A percentile compares a stretch with the other conserved stretches of the same genome.
These are phyloP conservation scores for Branchipolynoe longqiensis DNA, from an alignment of 2,888 invertebrate genomes.

Conservation along the genomic window DNA sequence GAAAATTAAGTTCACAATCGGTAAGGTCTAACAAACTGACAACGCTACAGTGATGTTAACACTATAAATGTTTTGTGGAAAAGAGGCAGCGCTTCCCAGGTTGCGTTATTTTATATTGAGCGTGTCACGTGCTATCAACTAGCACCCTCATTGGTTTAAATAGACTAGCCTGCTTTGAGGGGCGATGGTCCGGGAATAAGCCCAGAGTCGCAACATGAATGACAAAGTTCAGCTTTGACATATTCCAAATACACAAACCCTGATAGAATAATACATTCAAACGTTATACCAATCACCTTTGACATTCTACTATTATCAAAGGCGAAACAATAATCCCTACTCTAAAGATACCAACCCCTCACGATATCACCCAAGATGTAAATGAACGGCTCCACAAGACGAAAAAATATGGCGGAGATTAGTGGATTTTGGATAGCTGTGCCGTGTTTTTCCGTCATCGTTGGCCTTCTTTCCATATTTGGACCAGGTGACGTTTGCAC, in stretches of 20 bases:
- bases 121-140: not conserved
- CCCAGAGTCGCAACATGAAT: too few species aligned
- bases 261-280: too few species aligned
- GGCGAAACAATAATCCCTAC: not conserved
- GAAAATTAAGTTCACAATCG: not conserved
- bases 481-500: conserved; percentile 29
- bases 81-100: conserved; percentile 30
- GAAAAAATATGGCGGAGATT: not conserved
- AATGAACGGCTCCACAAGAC: not conserved
- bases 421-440: conserved; percentile 23
- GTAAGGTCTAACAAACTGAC: not conserved
- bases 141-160: not conserved
- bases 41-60: not conserved
- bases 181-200: conserved; percentile 7
- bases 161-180: not conserved
- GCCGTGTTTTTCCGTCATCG: not conserved
- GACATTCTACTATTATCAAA: not conserved
- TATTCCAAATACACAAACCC: too few species aligned
- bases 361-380: too few species aligned
- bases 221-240: too few species aligned
- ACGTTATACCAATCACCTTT: not conserved
- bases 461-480: not conserved
- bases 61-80: conserved; percentile 49
- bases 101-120: conserved; percentile 12
- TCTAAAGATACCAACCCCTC: not conserved